phyloP scores from a whole-genome alignment of 2,888 invertebrate species.

The Drosophila pseudotakahashii region DNA sequence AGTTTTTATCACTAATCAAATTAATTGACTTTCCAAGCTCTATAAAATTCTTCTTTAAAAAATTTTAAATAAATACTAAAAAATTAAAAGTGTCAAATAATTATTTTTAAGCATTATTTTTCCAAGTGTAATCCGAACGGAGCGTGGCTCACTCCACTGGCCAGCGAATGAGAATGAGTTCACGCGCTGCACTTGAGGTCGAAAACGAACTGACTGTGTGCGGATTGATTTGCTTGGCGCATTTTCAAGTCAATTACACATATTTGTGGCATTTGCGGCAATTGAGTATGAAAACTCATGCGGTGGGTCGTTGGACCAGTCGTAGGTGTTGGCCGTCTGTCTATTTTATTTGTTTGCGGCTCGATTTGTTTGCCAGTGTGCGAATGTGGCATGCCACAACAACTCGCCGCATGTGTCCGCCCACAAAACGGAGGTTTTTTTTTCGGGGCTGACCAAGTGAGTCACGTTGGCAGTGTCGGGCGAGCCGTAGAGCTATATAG shows the following conservation, averaged over 20 bases:
- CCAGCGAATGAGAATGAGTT: conserved; percentile 68
- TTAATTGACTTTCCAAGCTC: no score
- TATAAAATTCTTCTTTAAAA: no score
- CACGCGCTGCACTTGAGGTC: conserved; percentile 76
- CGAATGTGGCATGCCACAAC: conserved; percentile 69
- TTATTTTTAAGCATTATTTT: neutral
- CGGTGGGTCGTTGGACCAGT: conserved; percentile 57
- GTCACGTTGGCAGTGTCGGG: conserved; percentile 67
- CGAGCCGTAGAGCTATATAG: conserved; percentile 19
- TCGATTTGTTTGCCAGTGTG: conserved; percentile 38
- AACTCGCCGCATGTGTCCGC: conserved; percentile 66
- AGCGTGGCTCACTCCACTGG: conserved; percentile 38
- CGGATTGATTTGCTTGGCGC: conserved; percentile 80
- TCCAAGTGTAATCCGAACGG: neutral
- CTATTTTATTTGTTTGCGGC: conserved; percentile 53
- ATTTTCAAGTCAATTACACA: conserved; percentile 82
- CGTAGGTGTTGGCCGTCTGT: conserved; percentile 71
- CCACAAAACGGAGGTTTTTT: conserved; percentile 53
- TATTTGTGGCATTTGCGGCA: conserved; percentile 77
- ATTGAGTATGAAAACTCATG: conserved; percentile 67
- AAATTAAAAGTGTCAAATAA: neutral
- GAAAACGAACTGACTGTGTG: conserved; percentile 44
- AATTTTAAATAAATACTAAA: neutral
- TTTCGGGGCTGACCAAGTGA: conserved; percentile 60
- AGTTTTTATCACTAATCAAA: no score